phyloP scores from a whole-genome alignment of 2,113 vertebrate species.

The Archilochus colubris region DNA sequence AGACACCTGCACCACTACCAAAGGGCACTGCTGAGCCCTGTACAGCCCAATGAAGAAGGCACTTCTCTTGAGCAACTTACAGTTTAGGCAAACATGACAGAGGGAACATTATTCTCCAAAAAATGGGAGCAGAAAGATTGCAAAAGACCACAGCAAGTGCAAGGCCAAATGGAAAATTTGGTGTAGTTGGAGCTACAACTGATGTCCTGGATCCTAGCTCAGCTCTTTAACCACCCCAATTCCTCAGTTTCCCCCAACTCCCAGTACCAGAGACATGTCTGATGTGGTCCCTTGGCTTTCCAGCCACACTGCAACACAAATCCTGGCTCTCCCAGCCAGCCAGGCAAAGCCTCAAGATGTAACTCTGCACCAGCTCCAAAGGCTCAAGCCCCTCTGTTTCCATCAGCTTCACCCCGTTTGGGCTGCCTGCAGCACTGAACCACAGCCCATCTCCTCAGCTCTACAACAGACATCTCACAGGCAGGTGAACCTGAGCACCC shows the following conservation, averaged over 20 bases:
- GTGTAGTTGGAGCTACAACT: neutral
- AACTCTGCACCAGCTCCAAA: neutral
- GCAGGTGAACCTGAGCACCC: neutral
- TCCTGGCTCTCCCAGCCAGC: neutral
- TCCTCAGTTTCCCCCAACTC: neutral
- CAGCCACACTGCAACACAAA: neutral
- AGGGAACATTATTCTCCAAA: neutral
- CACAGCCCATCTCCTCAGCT: neutral
- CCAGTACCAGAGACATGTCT: neutral
- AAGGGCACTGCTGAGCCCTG: neutral
- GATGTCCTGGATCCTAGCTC: neutral
- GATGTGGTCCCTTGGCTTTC: neutral
- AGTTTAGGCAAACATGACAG: neutral
- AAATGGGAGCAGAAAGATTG: neutral
- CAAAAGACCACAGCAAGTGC: neutral
- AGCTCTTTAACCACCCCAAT: neutral
- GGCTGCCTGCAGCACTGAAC: neutral
- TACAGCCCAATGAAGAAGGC: neutral
- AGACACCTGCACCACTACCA: neutral
- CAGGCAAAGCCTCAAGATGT: neutral
- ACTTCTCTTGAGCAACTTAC: neutral
- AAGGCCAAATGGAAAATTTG: neutral
- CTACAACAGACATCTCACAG: neutral
- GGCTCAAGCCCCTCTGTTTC: neutral
- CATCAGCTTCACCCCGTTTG: fast-evolving